Conservation (phyloP, 2,113 vertebrate species). For the Platycercus adscitus region DNA sequence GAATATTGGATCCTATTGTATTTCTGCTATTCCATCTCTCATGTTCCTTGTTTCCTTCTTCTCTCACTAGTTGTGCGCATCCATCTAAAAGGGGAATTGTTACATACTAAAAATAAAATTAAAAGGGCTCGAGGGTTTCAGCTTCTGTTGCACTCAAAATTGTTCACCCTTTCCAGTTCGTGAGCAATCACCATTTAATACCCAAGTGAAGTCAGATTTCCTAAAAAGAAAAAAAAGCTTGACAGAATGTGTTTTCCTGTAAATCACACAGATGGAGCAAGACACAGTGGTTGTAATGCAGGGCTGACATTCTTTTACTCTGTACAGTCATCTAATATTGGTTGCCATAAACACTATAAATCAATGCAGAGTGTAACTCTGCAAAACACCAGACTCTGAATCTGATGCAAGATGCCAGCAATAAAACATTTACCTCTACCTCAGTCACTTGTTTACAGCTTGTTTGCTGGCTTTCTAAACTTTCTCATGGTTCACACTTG, state of each 20-base stretch:
- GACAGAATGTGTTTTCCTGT: constrained; percentile 25
- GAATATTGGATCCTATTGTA: constrained; percentile 1
- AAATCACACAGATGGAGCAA: constrained; percentile 51
- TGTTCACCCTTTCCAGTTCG: constrained; percentile 12
- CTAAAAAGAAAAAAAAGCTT: background rate
- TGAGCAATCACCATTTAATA: constrained; percentile 30
- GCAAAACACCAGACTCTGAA: background rate
- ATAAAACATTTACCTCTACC: constrained; percentile 38
- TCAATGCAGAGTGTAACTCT: background rate
- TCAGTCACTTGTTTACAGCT: constrained; percentile 58
- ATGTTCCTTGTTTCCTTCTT: constrained; percentile 24
- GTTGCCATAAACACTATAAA: constrained; percentile 64
- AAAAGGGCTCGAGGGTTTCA: background rate
- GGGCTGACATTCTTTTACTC: constrained; percentile 24
- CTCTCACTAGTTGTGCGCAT: background rate
- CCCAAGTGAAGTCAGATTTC: background rate
- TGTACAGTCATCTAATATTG: background rate
- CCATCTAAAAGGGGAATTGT: constrained; percentile 27
- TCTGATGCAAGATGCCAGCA: constrained; percentile 23
- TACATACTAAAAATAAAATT: constrained; percentile 41
- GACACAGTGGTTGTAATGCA: background rate
- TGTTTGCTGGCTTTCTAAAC: constrained; percentile 52
- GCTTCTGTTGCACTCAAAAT: background rate
- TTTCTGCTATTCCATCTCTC: background rate
- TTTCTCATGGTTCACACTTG: constrained; percentile 29